Conservation (phyloP, 2,797 vertebrate genomes). For the Sylvia borin region DNA sequence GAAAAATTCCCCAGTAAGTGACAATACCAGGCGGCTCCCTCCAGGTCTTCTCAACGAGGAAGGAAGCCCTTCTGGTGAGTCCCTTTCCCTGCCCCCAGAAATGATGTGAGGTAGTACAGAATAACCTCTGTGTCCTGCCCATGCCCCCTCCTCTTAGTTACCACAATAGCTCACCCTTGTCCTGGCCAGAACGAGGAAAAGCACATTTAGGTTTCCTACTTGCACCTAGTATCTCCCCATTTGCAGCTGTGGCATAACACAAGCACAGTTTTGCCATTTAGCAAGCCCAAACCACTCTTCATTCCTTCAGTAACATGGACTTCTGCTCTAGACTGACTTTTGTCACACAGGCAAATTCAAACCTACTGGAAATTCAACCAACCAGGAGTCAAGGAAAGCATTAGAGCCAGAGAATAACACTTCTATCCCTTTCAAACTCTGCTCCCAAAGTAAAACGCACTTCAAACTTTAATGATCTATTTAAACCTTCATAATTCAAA, state of each 20-base stretch:
- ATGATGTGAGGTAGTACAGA: not conserved
- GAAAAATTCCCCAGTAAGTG: rapidly evolving
- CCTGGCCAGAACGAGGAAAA: not conserved
- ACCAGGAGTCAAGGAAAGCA: not conserved
- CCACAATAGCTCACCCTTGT: not conserved
- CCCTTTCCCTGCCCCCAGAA: not conserved
- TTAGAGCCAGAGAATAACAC: not conserved
- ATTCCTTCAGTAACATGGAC: not conserved
- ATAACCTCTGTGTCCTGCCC: not conserved
- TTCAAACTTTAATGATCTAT: not conserved
- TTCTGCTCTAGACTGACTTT: not conserved
- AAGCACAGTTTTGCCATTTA: not conserved
- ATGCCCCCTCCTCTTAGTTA: too few relatives aligned
- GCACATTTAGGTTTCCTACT: not conserved
- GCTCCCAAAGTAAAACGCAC: not conserved
- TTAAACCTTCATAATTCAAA: not conserved
- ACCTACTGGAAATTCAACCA: not conserved
- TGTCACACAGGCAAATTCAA: not conserved
- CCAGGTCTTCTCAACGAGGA: rapidly evolving
- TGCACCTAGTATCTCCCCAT: rapidly evolving
- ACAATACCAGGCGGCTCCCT: rapidly evolving
- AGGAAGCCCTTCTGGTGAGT: not conserved
- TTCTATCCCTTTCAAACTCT: not conserved
- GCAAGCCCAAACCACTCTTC: not conserved
- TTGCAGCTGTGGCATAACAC: not conserved